Evolutionary conservation across 1,140 invertebrate species (phyloP).

Genomic region (Ptiloglossa arizonensis): DNA sequence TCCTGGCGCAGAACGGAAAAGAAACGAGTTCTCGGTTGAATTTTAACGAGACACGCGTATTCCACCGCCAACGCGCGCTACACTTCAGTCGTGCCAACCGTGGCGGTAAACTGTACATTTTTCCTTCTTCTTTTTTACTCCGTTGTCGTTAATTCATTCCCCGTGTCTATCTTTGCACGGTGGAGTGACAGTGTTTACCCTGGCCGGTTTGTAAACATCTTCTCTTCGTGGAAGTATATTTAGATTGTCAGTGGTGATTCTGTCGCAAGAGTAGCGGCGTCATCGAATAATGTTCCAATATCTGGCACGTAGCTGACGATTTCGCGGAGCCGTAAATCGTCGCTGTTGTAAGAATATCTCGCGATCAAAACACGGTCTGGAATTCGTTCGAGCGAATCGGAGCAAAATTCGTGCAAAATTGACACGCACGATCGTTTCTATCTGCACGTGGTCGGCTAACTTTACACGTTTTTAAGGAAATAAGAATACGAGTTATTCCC

Average conservation of each 20-base stretch:
- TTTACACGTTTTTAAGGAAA: too few relatives aligned
- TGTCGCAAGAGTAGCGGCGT: slow-evolving; percentile 7
- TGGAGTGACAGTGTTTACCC: neutral
- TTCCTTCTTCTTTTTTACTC: too few relatives aligned
- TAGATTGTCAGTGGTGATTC: slow-evolving; percentile 25
- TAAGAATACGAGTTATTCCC: too few relatives aligned
- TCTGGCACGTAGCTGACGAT: neutral
- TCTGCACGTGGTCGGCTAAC: too few relatives aligned
- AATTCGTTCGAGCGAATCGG: neutral
- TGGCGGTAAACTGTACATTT: neutral
- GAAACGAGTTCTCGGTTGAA: too few relatives aligned
- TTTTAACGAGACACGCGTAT: too few relatives aligned
- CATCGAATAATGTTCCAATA: neutral
- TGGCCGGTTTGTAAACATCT: slow-evolving; percentile 55
- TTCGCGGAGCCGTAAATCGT: neutral
- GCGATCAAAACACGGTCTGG: neutral
- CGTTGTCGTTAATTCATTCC: slow-evolving; percentile 17
- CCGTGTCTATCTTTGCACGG: neutral
- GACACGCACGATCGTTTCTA: too few relatives aligned
- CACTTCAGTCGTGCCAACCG: neutral
- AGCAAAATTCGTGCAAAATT: too few relatives aligned
- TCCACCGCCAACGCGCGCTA: neutral
- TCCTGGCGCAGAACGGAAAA: too few relatives aligned
- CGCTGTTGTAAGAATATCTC: slow-evolving; percentile 27
- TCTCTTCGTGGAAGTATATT: slow-evolving; percentile 38